A percentile compares a stretch with the other conserved stretches of the same genome.
These are phyloP conservation scores for Plecotus auritus DNA, from an alignment of 2,113 vertebrate genomes.

Conservation along the genomic window DNA sequence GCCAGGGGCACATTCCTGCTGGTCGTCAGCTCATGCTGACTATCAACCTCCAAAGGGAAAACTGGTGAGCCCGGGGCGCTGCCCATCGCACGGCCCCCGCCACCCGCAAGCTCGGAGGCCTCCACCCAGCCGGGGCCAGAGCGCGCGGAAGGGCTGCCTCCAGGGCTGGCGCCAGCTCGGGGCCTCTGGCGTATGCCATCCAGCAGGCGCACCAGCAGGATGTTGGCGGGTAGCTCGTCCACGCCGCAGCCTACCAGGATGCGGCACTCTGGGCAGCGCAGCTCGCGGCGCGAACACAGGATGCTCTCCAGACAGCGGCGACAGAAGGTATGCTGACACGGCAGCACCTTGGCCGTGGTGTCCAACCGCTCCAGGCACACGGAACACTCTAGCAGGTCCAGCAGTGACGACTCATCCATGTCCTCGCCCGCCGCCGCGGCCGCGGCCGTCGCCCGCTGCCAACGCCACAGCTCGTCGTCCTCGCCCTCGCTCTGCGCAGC, in stretches of 20 bases:
- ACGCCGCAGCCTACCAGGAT: constrained; percentile 95
- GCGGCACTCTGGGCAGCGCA: constrained; percentile 96
- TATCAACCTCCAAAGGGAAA: constrained; percentile 72
- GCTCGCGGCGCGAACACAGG: constrained; percentile 92
- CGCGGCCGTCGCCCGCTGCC: constrained; percentile 15
- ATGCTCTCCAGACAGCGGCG: constrained; percentile 97
- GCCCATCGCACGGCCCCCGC: constrained; percentile 20
- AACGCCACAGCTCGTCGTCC: constrained; percentile 34
- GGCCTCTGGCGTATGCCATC: constrained; percentile 95
- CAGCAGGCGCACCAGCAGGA: constrained; percentile 92
- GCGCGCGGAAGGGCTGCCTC: constrained; percentile 58
- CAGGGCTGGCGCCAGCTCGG: constrained; percentile 65
- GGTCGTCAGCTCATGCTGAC: constrained; percentile 84
- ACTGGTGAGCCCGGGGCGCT: constrained; percentile 40
- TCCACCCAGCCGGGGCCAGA: not conserved
- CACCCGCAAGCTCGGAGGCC: constrained; percentile 73
- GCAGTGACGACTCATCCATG: constrained; percentile 96
- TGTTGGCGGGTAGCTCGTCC: constrained; percentile 94
- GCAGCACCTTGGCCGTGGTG: constrained; percentile 93
- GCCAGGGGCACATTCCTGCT: constrained; percentile 83
- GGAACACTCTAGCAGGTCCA: constrained; percentile 96
- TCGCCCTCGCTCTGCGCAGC: constrained; percentile 65
- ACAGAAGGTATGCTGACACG: constrained; percentile 98
- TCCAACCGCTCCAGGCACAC: constrained; percentile 97
- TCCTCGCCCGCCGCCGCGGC: constrained; percentile 48